Evolutionary conservation across 2,888 invertebrate genomes (phyloP).

Genomic region (Archips crataeganus): DNA sequence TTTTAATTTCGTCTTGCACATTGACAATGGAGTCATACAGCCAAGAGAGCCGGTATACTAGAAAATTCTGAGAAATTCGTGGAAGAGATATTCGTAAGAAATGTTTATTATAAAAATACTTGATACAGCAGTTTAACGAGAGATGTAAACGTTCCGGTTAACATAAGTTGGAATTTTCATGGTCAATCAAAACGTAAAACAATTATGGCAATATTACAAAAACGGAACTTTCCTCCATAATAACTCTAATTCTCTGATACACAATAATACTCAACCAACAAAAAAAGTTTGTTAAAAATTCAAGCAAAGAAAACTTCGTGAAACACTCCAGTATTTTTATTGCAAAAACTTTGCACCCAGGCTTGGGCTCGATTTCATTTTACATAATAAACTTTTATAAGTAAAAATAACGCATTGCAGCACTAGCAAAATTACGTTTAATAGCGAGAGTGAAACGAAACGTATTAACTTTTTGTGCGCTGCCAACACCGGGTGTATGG

Average conservation of each 20-base stretch:
- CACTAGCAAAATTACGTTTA: conserved; percentile 28
- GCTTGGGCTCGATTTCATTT: conserved; percentile 22
- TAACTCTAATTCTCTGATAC: not conserved
- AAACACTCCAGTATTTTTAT: conserved; percentile 1
- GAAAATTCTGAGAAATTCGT: no score
- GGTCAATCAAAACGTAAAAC: not conserved
- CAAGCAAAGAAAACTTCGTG: conserved; percentile 1
- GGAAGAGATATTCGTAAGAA: no score
- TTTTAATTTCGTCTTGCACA: no score
- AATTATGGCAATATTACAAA: no score
- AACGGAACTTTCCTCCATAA: not conserved
- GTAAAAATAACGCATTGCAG: conserved; percentile 13
- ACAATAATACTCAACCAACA: conserved; percentile 6
- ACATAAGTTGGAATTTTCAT: not conserved
- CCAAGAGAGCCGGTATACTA: no score
- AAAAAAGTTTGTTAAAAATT: conserved; percentile 1
- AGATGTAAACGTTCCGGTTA: not conserved
- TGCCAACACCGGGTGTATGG: conserved; percentile 32
- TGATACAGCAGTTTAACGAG: not conserved
- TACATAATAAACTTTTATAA: conserved; percentile 24
- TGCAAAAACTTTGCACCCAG: conserved; percentile 4
- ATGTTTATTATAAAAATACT: no score
- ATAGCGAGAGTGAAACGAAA: conserved; percentile 33
- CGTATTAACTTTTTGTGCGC: conserved; percentile 28
- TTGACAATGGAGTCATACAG: no score